These are phyloP conservation scores for Formica exsecta DNA, from an alignment of 1,140 invertebrate species.

Conservation along the genomic window DNA sequence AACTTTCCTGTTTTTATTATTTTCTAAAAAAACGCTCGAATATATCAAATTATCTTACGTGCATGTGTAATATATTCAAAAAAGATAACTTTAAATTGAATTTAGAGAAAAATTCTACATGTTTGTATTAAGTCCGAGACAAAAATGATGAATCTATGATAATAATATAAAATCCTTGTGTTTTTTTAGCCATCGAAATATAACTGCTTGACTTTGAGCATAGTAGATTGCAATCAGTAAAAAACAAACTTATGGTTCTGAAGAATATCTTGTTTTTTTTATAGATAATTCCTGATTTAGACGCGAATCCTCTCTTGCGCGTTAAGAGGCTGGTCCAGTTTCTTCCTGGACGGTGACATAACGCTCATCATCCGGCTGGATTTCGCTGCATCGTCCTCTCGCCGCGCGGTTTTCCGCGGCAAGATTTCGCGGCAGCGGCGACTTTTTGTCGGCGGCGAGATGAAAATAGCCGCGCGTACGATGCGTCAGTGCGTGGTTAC, in stretches of 20 bases:
- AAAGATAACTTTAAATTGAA: conserved; percentile 5
- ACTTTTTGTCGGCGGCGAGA: conserved; percentile 66
- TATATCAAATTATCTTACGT: not conserved
- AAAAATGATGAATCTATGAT: no score
- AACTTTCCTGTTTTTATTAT: not conserved
- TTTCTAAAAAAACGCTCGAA: not conserved
- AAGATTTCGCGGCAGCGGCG: conserved; percentile 43
- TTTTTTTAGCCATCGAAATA: no score
- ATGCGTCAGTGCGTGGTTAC: conserved; percentile 71
- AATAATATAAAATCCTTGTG: no score
- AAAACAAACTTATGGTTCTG: not conserved
- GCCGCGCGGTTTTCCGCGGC: not conserved
- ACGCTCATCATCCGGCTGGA: conserved; percentile 26
- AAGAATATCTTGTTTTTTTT: not conserved
- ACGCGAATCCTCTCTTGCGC: not conserved
- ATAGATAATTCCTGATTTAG: not conserved
- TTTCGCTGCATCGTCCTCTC: conserved; percentile 11
- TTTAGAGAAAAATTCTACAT: not conserved
- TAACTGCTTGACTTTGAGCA: no score
- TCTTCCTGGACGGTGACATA: conserved; percentile 54
- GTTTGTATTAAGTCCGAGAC: not conserved
- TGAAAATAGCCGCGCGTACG: conserved; percentile 73
- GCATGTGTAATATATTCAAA: not conserved
- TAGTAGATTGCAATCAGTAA: not conserved
- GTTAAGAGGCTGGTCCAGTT: conserved; percentile 29